Percentiles rank a stretch among this genome's conserved stretches.
phyloP scores from a whole-genome alignment of 2,113 vertebrate species.

The Carassius gibelio region DNA sequence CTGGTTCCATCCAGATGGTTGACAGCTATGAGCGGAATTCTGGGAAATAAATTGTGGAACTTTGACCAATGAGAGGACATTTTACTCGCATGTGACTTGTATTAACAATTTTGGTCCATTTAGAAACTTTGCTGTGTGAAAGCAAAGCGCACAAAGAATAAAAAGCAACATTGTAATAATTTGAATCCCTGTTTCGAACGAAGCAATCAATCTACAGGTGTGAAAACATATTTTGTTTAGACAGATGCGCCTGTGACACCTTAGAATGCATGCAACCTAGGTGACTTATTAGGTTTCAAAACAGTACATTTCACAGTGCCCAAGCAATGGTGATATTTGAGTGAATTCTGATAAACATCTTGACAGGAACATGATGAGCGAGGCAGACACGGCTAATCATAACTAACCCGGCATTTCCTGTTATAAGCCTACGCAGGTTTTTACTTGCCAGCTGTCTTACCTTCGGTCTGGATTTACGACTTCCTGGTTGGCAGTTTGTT shows the following conservation, averaged over 20 bases:
- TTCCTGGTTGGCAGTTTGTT: conserved; percentile 64
- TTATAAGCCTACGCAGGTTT: conserved; percentile 51
- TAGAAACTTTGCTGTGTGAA: too few species aligned
- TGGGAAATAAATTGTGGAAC: too few species aligned
- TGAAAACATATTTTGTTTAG: neutral
- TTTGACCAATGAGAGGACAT: too few species aligned
- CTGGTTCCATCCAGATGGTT: too few species aligned
- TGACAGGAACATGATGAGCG: conserved; percentile 8
- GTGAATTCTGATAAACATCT: conserved; percentile 33
- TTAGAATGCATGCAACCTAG: neutral
- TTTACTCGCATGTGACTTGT: too few species aligned
- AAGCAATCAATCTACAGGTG: too few species aligned
- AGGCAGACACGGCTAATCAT: conserved; percentile 13
- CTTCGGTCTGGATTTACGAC: conserved; percentile 60
- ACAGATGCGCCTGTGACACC: neutral
- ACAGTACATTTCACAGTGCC: neutral
- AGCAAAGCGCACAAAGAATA: too few species aligned
- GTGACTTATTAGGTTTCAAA: neutral
- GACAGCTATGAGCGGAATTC: too few species aligned
- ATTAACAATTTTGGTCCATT: too few species aligned
- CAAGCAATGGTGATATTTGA: neutral
- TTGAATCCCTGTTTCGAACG: too few species aligned
- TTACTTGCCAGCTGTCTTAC: conserved; percentile 57
- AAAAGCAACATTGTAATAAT: too few species aligned
- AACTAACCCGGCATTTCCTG: conserved; percentile 45